A percentile compares a stretch with the other conserved stretches of the same genome.
These are phyloP conservation scores for Myocastor coypus DNA, from an alignment of 2,113 vertebrate species.

Conservation along the genomic window DNA sequence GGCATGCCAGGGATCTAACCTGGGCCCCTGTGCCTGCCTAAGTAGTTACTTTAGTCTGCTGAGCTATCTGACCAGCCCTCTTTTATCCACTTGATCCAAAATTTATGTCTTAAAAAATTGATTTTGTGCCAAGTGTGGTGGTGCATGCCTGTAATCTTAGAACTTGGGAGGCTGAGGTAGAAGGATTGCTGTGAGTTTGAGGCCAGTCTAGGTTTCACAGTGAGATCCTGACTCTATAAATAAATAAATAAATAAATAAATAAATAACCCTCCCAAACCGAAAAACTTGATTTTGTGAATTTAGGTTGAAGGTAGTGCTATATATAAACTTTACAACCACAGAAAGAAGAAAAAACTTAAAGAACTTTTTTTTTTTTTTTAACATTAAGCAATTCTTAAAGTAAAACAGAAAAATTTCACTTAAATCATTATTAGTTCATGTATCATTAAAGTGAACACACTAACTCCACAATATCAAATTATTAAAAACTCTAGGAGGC, in stretches of 20 bases:
- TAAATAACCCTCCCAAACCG: too few relatives aligned
- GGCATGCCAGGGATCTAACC: too few relatives aligned
- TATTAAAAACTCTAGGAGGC: not conserved
- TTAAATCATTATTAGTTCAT: not conserved
- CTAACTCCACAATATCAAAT: not conserved
- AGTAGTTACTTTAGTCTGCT: too few relatives aligned
- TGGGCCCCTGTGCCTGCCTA: too few relatives aligned
- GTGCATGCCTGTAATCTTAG: not conserved
- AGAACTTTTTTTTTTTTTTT: not conserved
- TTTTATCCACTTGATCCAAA: not conserved
- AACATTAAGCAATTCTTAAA: not conserved
- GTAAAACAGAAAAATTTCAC: not conserved
- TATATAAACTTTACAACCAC: not conserved
- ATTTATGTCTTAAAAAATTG: not conserved
- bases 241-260: too few relatives aligned
- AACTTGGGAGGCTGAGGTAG: not conserved
- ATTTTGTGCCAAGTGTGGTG: not conserved
- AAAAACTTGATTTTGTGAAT: not conserved
- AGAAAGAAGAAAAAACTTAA: not conserved
- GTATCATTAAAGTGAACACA: not conserved
- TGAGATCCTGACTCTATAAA: not conserved
- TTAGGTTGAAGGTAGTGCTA: not conserved
- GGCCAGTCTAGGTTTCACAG: too few relatives aligned
- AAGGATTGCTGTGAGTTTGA: not conserved
- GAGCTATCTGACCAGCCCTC: too few relatives aligned